These are phyloP conservation scores for Aplidium turbinatum DNA, from an alignment of 23 tunicate genomes.

Conservation along the genomic window DNA sequence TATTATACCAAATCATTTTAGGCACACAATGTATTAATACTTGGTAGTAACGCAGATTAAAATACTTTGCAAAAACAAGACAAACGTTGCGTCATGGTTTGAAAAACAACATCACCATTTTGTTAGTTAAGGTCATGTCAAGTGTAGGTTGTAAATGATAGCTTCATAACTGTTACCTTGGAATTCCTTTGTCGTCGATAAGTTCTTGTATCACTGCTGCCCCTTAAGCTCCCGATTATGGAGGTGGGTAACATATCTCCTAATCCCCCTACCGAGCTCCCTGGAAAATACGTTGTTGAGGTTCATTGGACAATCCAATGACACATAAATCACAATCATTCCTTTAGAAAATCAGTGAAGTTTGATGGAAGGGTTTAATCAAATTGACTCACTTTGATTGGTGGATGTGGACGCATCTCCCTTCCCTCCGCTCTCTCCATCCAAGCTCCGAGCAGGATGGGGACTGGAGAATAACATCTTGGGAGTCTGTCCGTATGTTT, in stretches of 20 bases:
- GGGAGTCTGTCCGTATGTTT: conserved; percentile 98
- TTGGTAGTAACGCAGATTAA: too few relatives aligned
- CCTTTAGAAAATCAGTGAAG: too few relatives aligned
- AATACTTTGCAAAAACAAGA: too few relatives aligned
- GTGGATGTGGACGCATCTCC: too few relatives aligned
- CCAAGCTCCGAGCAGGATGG: conserved; percentile 47
- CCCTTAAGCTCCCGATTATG: conserved; percentile 29
- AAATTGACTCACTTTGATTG: too few relatives aligned
- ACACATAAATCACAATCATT: too few relatives aligned
- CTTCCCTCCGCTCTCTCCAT: neutral
- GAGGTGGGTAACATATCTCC: conserved; percentile 42
- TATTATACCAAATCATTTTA: too few relatives aligned
- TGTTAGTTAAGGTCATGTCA: too few relatives aligned
- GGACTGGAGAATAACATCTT: conserved; percentile 79
- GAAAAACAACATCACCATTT: too few relatives aligned
- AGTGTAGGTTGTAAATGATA: neutral
- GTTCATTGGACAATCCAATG: too few relatives aligned
- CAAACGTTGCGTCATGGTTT: too few relatives aligned
- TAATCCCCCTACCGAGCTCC: conserved; percentile 5
- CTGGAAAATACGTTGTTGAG: neutral
- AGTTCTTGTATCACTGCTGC: conserved; percentile 26
- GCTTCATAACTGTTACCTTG: conserved; percentile 11
- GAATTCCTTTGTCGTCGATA: conserved; percentile 20
- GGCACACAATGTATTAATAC: neutral
- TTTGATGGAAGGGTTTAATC: too few relatives aligned